Evolutionary conservation across 2,888 invertebrate genomes (phyloP).

Genomic region (Latrodectus elegans): DNA sequence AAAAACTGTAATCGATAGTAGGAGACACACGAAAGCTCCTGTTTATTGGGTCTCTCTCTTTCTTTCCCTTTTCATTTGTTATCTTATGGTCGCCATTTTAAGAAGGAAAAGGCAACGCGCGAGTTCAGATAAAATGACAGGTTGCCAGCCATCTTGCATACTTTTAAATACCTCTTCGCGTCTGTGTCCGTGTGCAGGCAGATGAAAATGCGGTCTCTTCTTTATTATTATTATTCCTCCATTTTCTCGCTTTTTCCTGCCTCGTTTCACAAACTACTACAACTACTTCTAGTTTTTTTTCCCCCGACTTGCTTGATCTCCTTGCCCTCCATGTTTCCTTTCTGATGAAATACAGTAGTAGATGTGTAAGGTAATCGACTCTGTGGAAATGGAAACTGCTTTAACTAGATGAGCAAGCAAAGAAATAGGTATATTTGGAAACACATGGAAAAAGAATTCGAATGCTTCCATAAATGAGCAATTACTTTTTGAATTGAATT

Average conservation of each 20-base stretch:
- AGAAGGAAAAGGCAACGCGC: conserved; percentile 51
- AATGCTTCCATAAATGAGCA: too few relatives aligned
- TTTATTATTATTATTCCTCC: background rate
- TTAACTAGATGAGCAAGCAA: too few relatives aligned
- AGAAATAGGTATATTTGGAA: too few relatives aligned
- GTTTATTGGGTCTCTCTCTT: conserved; percentile 67
- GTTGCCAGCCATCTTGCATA: conserved; percentile 65
- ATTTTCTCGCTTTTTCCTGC: background rate
- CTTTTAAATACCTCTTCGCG: conserved; percentile 46
- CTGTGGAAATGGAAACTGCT: background rate
- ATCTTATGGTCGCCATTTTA: conserved; percentile 69
- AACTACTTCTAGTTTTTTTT: conserved; percentile 1
- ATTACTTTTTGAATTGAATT: too few relatives aligned
- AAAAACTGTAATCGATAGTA: conserved; percentile 67
- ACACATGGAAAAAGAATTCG: too few relatives aligned
- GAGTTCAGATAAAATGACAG: conserved; percentile 63
- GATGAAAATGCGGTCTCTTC: background rate
- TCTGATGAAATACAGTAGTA: background rate
- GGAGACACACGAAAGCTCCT: conserved; percentile 57
- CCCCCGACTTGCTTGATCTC: background rate
- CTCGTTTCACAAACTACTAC: background rate
- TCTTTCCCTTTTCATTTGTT: conserved; percentile 67
- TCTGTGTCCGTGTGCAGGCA: conserved; percentile 3
- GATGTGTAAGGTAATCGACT: background rate
- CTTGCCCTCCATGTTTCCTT: conserved; percentile 2